Evolutionary conservation across 2,888 invertebrate genomes (phyloP).

Genomic region (Parnassius smintheus): DNA sequence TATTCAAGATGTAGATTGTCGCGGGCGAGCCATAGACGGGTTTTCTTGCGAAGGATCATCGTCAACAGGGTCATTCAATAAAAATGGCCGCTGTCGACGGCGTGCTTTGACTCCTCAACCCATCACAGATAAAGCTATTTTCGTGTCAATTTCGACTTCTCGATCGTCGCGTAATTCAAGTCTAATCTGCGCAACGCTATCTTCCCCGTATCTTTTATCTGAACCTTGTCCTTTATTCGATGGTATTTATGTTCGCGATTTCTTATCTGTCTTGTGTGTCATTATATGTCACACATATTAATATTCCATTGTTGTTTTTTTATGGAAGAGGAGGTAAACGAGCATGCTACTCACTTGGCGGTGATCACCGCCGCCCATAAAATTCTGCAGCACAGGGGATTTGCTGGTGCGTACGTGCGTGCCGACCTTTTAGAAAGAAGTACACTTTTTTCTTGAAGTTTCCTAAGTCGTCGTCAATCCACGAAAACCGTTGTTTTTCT

Average conservation of each 20-base stretch:
- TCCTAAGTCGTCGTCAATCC: no score
- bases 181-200: conserved; percentile 13
- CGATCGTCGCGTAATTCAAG: conserved; percentile 22
- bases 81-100: conserved; percentile 2
- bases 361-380: no score
- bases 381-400: no score
- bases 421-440: no score
- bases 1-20: conserved; percentile 27
- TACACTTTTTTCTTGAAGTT: no score
- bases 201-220: conserved; percentile 25
- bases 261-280: conserved; percentile 14
- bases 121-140: conserved; percentile 1
- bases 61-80: conserved; percentile 1
- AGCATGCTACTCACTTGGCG: no score
- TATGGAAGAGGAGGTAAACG: no score
- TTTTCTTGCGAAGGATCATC: conserved; percentile 9
- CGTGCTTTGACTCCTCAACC: neutral
- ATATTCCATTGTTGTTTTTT: neutral
- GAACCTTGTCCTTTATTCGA: conserved; percentile 26
- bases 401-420: no score
- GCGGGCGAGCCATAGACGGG: neutral
- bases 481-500: no score
- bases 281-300: conserved; percentile 6
- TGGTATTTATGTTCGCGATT: conserved; percentile 21
- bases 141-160: conserved; percentile 3